Percentiles rank a stretch among this genome's conserved stretches.
phyloP scores from a whole-genome alignment of 2,888 invertebrate genomes.

The Cryptocheilus praepositus region DNA sequence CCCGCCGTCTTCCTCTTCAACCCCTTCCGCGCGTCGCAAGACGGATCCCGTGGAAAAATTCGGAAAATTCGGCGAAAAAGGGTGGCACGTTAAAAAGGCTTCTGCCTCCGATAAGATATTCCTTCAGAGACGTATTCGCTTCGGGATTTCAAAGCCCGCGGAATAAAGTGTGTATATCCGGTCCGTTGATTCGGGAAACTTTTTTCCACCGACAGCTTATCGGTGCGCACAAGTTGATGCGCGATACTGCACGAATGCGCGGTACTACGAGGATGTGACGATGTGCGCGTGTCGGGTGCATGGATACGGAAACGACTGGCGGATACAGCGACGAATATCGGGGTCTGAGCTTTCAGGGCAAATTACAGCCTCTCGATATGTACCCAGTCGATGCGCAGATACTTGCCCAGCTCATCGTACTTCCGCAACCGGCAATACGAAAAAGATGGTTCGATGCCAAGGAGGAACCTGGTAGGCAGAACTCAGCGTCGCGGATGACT shows the following conservation, averaged over 20 bases:
- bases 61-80: conserved; percentile 14
- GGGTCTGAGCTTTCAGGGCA: conserved; percentile 50
- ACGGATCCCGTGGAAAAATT: background rate
- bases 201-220: conserved; percentile 1
- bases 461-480: conserved; percentile 9
- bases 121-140: conserved; percentile 7
- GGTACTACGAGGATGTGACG: too few relatives aligned
- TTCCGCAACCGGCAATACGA: conserved; percentile 20
- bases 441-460: conserved; percentile 37
- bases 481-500: too few relatives aligned
- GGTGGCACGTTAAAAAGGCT: conserved; percentile 11
- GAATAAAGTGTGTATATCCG: background rate
- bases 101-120: conserved; percentile 3
- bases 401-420: background rate
- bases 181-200: conserved; percentile 19
- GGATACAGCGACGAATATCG: background rate
- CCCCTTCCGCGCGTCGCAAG: background rate
- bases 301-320: background rate
- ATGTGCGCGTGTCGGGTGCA: conserved; percentile 5
- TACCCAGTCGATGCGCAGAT: conserved; percentile 38
- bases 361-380: conserved; percentile 51
- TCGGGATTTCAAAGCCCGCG: conserved; percentile 18
- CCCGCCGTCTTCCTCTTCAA: conserved; percentile 8
- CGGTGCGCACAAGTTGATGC: too few relatives aligned
- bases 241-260: background rate